Percentiles rank a stretch among this genome's conserved stretches.
phyloP scores from a whole-genome alignment of 23 tunicate genomes.

The Botrylloides violaceus region DNA sequence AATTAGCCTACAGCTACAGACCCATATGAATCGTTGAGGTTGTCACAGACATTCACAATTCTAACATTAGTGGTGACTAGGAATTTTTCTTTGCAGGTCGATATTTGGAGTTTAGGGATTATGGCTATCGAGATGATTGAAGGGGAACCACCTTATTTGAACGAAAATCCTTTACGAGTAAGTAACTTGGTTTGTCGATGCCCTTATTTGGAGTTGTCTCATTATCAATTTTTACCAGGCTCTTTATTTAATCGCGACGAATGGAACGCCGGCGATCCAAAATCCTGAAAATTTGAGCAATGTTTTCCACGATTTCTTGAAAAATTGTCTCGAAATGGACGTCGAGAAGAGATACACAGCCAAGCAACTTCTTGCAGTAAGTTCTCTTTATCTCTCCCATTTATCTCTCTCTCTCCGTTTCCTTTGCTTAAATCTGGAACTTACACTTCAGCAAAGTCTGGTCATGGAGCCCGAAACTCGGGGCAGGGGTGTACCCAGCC shows the following conservation, averaged over 20 bases:
- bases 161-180: conserved; percentile 94
- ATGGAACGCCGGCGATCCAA: conserved; percentile 96
- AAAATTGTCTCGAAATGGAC: conserved; percentile 94
- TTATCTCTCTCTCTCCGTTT: no score
- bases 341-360: conserved; percentile 94
- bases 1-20: background rate
- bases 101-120: conserved; percentile 98
- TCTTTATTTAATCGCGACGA: conserved; percentile 92
- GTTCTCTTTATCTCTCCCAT: conserved; percentile 8
- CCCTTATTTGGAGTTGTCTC: background rate
- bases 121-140: conserved; percentile 99
- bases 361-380: conserved; percentile 62
- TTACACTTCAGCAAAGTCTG: no score
- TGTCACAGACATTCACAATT: background rate
- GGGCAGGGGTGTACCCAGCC: no score
- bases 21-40: background rate
- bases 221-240: conserved; percentile 40
- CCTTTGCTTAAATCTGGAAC: no score
- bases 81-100: conserved; percentile 37
- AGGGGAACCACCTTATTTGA: conserved; percentile 99
- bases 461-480: no score
- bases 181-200: background rate
- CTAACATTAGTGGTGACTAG: background rate
- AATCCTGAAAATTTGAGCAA: conserved; percentile 80
- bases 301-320: conserved; percentile 75